phyloP scores from a whole-genome alignment of 2,888 invertebrate species.

The Xestoiulus laeticollis region DNA sequence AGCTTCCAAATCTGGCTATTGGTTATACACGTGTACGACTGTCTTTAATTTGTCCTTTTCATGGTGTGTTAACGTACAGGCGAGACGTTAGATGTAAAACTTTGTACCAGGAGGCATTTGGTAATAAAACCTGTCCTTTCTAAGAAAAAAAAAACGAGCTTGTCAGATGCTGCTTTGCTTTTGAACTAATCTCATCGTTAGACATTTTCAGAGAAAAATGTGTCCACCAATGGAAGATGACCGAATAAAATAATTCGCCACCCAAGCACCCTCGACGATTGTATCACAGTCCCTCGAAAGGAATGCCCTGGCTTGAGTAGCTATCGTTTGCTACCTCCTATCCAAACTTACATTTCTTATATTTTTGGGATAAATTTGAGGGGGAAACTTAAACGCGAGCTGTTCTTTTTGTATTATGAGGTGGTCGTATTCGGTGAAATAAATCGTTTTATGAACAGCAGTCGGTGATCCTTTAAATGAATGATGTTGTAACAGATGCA shows the following conservation, averaged over 20 bases:
- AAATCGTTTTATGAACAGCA: no score
- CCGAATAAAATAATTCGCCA: constrained; percentile 2
- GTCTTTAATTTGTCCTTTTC: constrained; percentile 24
- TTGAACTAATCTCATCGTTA: not conserved
- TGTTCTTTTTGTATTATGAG: not conserved
- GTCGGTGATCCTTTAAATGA: no score
- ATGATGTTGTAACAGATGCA: no score
- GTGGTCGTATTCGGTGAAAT: no score
- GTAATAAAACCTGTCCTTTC: constrained; percentile 48
- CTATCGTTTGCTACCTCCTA: no score
- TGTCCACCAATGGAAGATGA: not conserved
- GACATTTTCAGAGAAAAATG: not conserved
- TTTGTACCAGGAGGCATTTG: constrained; percentile 49
- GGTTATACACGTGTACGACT: constrained; percentile 29
- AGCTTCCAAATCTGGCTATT: constrained; percentile 39
- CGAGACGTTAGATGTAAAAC: constrained; percentile 35
- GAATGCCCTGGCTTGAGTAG: not conserved
- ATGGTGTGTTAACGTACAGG: not conserved
- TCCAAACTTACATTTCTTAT: no score
- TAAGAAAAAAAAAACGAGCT: constrained; percentile 45
- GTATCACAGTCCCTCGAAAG: not conserved
- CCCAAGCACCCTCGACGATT: not conserved
- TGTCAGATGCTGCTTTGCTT: constrained; percentile 44
- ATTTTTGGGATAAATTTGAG: no score
- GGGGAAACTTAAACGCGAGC: no score